Evolutionary conservation across 2,113 vertebrate species (phyloP), one percentile per base, ranked within the genome.

Genomic region (Gymnorhina tibicen): DNA sequence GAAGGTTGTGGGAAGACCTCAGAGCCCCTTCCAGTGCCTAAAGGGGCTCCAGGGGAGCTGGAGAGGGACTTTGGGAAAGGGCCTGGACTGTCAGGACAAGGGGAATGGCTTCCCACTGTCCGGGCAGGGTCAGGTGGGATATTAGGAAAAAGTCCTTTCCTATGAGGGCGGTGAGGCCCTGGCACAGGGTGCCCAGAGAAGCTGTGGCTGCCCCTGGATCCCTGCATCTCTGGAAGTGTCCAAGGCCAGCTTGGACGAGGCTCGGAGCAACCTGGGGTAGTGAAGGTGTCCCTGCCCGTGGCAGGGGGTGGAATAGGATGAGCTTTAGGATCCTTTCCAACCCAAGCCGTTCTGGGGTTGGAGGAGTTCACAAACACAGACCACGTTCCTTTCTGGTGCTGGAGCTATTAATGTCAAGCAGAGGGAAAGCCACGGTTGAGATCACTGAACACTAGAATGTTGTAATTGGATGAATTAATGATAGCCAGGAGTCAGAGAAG

Each of bases 231-330:
- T 87, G 41, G 7, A 2, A 49, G 58, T 27, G 35, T 8, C 2
- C 42, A 12, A 35, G 50, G 26, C 14, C 58, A 56, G 49, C 9
- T 1, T 79, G 21, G 53, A 22, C 0, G 0, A 15, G 33, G 39
- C 33, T 60, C 44, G 63, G 41, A 70, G 20, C 11, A 9, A 0
- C 1, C n/a, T 87, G 58, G 30, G 6, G 0, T 5, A 2, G 30
- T 56, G 58, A 18, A 73, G 17, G 17, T 64, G 67, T 64, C 35
- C 49, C 26, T 87, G 58, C 30, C 11, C 21, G 3, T n/a, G 49
- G 30, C 66, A 41, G n/a, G 13, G 23, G 22, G 6, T 55, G 49
- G 49, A 3, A 70, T 3, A 11, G 35, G 21, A 8, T 35, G 32
- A 23, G 14, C 32, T 64, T 72, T 27, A 27, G 13, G 21, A 35